Conservation (phyloP, 2,888 invertebrate species). For the Hymenopus coronatus region DNA sequence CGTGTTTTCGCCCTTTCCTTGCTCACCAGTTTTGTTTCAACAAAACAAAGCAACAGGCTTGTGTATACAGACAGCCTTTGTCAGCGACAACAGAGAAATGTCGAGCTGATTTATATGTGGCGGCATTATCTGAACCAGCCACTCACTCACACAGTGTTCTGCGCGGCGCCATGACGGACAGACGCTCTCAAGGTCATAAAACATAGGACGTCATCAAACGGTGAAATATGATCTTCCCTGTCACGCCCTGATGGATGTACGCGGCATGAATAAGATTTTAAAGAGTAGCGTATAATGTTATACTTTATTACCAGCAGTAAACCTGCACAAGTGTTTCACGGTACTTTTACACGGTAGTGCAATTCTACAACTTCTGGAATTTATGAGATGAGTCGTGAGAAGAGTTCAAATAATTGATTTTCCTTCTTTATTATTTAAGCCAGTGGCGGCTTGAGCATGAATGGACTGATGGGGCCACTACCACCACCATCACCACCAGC, state of each 20-base stretch:
- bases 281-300: neutral
- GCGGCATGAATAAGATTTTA: neutral
- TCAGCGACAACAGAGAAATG: neutral
- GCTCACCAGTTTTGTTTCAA: neutral
- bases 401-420: too few relatives aligned
- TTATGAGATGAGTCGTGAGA: too few relatives aligned
- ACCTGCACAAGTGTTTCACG: neutral
- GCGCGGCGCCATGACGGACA: neutral
- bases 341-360: neutral
- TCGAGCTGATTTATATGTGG: neutral
- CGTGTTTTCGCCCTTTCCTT: neutral
- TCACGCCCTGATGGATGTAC: neutral
- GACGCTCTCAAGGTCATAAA: neutral
- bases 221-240: neutral
- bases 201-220: neutral
- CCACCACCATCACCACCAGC: too few relatives aligned
- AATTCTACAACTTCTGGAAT: too few relatives aligned
- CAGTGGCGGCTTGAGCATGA: too few relatives aligned
- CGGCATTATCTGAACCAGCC: neutral
- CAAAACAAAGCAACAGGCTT: neutral
- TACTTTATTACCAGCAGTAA: neutral
- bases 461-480: too few relatives aligned
- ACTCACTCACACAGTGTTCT: neutral
- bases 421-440: too few relatives aligned
- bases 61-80: neutral